Conservation (phyloP, 2,797 vertebrate genomes). For the Clarias pachynema region DNA sequence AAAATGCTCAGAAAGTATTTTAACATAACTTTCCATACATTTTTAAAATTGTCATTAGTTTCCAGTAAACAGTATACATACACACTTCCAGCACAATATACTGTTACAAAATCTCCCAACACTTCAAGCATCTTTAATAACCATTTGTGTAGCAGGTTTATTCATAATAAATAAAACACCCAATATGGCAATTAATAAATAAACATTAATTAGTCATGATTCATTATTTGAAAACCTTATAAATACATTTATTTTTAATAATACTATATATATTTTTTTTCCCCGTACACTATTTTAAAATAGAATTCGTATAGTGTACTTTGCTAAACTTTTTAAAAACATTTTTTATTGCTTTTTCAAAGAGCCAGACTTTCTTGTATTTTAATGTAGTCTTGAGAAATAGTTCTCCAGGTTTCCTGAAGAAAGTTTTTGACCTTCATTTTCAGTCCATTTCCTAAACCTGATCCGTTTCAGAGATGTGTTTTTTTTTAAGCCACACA, state of each 20-base stretch:
- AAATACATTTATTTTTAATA: background rate
- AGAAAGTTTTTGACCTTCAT: too few species aligned
- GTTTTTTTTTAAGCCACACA: too few species aligned
- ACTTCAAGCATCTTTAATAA: background rate
- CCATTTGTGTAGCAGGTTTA: background rate
- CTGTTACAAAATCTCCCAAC: background rate
- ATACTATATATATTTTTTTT: background rate
- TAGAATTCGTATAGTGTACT: too few species aligned
- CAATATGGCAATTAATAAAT: background rate
- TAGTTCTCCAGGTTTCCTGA: too few species aligned
- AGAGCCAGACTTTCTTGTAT: too few species aligned
- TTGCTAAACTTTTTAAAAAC: too few species aligned
- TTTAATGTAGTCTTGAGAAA: too few species aligned
- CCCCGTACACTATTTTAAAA: too few species aligned
- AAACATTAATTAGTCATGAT: background rate
- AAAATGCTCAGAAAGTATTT: background rate
- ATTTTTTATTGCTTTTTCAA: too few species aligned
- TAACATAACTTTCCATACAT: background rate
- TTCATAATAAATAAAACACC: background rate
- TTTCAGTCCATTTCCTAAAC: too few species aligned
- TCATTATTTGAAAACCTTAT: background rate
- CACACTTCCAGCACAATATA: background rate
- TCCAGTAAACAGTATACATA: background rate
- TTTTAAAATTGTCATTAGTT: background rate
- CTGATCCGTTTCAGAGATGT: too few species aligned